Evolutionary conservation across 2,797 vertebrate species (phyloP), one percentile per base, ranked within the genome.

Genomic region (Sebastes iracundus): DNA sequence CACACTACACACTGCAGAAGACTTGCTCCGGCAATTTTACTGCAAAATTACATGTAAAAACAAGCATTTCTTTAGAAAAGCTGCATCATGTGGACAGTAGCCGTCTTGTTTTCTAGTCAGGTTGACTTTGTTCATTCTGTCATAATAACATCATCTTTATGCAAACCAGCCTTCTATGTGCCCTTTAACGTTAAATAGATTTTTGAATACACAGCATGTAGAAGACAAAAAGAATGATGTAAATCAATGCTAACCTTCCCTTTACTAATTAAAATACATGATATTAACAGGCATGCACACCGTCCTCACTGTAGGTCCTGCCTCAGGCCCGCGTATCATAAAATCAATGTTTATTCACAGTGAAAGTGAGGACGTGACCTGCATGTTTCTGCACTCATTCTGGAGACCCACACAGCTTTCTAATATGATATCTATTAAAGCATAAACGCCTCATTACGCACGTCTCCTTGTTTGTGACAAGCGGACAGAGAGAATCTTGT

Each of bases 301-400:
- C 53, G 22, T 55, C 14, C 14, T 59, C 8, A 38, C 13, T 23
- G 33, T 3, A 38, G 20, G 7, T 22, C 38, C 14, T 2, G 9
- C 38, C 42, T 59, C 32, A 1, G 22, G 12, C 13, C 49, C 2
- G 20, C 16, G 38, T 56, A 6, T 75, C 28, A 52, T 35, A 49
- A 75, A 85, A 82, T 85, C 80, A 65, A 77, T 83, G 20, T 76
- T 85, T 27, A 80, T 62, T 80, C 56, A 71, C 20, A 66, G 28
- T 3, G 0, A 28, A 63, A 52, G 71, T 75, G 68, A 11, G 55
- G 28, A 56, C 4, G 66, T 64, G 72, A 71, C 49, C 53, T 79
- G 68, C 27, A n/a, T 62, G 32, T 33, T 53, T 30, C 68, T 66
- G 27, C 25, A 2, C 25, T 71, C 6, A 38, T 60, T 49, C 27